phyloP scores from a whole-genome alignment of 2,888 invertebrate genomes.

The Hyppa rectilinea region DNA sequence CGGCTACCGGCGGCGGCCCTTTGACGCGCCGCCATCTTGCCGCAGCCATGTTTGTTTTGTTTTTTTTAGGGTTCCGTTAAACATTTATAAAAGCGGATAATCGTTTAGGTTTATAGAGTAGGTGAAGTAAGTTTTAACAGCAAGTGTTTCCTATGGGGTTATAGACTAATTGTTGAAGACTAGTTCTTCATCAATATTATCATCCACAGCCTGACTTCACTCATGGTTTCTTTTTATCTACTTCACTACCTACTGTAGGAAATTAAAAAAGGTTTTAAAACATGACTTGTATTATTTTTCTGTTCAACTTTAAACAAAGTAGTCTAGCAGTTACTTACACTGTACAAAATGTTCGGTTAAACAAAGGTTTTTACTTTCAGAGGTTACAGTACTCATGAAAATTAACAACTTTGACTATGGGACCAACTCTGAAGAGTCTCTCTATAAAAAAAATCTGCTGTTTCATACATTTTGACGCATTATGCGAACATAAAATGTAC shows the following conservation, averaged over 20 bases:
- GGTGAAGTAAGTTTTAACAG: background rate
- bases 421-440: too few relatives aligned
- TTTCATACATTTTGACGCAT: too few relatives aligned
- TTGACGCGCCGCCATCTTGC: conserved; percentile 87
- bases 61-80: conserved; percentile 76
- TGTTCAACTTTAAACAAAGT: background rate
- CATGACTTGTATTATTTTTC: background rate
- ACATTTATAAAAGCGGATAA: conserved; percentile 56
- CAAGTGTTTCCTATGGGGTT: background rate
- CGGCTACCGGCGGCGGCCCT: conserved; percentile 88
- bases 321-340: background rate
- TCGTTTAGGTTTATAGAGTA: conserved; percentile 25
- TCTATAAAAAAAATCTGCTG: too few relatives aligned
- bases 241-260: background rate
- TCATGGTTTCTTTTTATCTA: too few relatives aligned
- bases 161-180: too few relatives aligned
- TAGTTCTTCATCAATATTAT: too few relatives aligned
- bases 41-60: conserved; percentile 85
- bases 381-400: too few relatives aligned
- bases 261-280: background rate
- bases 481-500: too few relatives aligned
- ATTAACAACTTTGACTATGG: too few relatives aligned
- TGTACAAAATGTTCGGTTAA: too few relatives aligned
- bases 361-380: too few relatives aligned
- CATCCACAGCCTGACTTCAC: too few relatives aligned